phyloP scores from a whole-genome alignment of 2,888 invertebrate genomes.

The Oligia fasciuncula region DNA sequence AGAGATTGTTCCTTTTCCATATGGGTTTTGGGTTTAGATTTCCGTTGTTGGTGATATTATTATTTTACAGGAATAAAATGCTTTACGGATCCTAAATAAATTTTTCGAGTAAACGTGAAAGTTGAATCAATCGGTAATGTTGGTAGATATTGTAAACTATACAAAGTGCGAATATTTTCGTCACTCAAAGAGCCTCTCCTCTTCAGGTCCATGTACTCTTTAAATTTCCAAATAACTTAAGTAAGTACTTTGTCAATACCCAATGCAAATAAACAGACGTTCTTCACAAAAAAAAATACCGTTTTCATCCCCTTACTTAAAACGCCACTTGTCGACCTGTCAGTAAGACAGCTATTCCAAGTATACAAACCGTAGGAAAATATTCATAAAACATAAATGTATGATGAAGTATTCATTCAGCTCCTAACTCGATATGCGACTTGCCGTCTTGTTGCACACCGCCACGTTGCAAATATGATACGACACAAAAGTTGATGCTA shows the following conservation, averaged over 20 bases:
- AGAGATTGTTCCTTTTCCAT: not conserved
- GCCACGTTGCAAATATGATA: constrained; percentile 44
- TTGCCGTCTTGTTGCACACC: constrained; percentile 43
- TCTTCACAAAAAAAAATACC: constrained; percentile 5
- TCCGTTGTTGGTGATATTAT: not conserved
- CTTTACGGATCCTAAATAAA: too few relatives aligned
- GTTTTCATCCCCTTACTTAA: constrained; percentile 5
- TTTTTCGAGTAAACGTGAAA: not conserved
- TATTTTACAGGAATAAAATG: not conserved
- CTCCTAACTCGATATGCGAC: constrained; percentile 56
- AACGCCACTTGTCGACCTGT: constrained; percentile 20
- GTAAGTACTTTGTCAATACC: not conserved
- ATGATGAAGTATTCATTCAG: constrained; percentile 58
- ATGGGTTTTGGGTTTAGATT: not conserved
- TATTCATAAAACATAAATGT: constrained; percentile 56
- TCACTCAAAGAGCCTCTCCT: not conserved
- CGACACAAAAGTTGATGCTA: constrained; percentile 25
- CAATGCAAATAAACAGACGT: constrained; percentile 13
- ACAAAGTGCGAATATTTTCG: not conserved
- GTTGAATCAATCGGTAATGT: not conserved
- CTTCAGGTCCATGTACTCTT: not conserved
- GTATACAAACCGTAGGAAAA: constrained; percentile 26
- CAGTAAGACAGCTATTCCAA: constrained; percentile 22
- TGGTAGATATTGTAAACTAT: not conserved
- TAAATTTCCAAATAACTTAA: not conserved